These are phyloP conservation scores for Sapajus apella DNA, from an alignment of 2,113 vertebrate species.

Conservation along the genomic window DNA sequence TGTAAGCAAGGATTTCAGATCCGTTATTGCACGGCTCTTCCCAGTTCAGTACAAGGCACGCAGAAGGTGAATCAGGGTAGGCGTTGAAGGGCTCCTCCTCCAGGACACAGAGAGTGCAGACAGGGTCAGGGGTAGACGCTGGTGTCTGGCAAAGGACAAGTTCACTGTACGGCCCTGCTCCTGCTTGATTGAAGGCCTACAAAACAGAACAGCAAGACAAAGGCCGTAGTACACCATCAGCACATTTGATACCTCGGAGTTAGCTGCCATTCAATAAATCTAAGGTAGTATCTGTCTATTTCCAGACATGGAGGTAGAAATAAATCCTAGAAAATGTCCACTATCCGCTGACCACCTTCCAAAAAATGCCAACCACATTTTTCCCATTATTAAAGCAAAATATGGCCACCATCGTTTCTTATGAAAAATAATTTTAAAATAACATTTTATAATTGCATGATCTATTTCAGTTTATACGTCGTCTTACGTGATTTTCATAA, in stretches of 20 bases:
- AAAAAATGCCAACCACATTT: neutral
- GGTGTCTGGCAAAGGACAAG: slow-evolving; percentile 92
- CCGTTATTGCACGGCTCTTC: slow-evolving; percentile 96
- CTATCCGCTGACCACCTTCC: neutral
- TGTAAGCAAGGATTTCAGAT: slow-evolving; percentile 92
- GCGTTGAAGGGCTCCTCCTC: slow-evolving; percentile 85
- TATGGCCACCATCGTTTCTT: neutral
- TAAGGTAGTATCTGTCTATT: neutral
- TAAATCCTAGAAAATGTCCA: neutral
- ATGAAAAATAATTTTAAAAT: neutral
- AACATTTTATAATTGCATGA: neutral
- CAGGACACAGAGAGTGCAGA: slow-evolving; percentile 87
- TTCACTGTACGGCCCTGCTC: slow-evolving; percentile 93
- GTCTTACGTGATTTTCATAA: neutral
- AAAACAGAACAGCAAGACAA: neutral
- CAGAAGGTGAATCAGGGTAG: slow-evolving; percentile 86
- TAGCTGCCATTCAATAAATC: neutral
- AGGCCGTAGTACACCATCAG: neutral
- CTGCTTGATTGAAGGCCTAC: slow-evolving; percentile 95
- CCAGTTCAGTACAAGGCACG: slow-evolving; percentile 95
- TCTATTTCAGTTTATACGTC: neutral
- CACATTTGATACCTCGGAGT: neutral
- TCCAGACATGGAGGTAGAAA: neutral
- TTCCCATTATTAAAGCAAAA: slow-evolving; percentile 21
- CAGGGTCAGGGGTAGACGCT: slow-evolving; percentile 88